A percentile compares a stretch with the other conserved stretches of the same genome.
Evolutionary conservation across 1,140 invertebrate species (phyloP).

Genomic region (Drosophila watanabei): DNA sequence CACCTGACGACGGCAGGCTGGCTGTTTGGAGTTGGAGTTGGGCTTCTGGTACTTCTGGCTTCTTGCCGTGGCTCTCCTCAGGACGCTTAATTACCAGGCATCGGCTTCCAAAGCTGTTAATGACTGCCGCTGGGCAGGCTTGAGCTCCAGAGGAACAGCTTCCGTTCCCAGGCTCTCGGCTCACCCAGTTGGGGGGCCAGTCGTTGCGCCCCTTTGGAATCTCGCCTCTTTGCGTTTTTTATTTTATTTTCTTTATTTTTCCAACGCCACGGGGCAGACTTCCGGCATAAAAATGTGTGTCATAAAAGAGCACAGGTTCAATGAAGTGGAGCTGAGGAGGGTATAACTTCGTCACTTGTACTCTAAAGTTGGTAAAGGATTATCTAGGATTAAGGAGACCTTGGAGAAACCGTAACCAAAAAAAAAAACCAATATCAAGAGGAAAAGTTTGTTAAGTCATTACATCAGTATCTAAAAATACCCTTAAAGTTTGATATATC

Average conservation of each 20-base stretch:
- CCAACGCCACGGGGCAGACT: constrained; percentile 68
- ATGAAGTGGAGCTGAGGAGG: background rate
- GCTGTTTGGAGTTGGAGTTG: background rate
- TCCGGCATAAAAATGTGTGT: constrained; percentile 74
- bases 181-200: constrained; percentile 28
- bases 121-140: constrained; percentile 53
- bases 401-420: too few species aligned
- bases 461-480: too few species aligned
- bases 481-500: too few species aligned
- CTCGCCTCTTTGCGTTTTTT: constrained; percentile 4
- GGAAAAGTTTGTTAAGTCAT: too few species aligned
- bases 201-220: background rate
- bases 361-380: background rate
- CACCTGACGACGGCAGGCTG: constrained; percentile 33
- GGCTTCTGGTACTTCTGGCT: background rate
- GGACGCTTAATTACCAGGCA: constrained; percentile 63
- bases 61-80: constrained; percentile 2
- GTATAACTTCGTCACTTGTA: constrained; percentile 5
- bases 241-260: constrained; percentile 12
- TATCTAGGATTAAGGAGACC: too few species aligned
- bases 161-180: constrained; percentile 71
- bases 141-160: constrained; percentile 57
- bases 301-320: constrained; percentile 56
- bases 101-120: constrained; percentile 56
- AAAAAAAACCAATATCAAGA: too few species aligned